phyloP scores from a whole-genome alignment of 2,797 vertebrate genomes.

The Orientallactaga sibirica region DNA sequence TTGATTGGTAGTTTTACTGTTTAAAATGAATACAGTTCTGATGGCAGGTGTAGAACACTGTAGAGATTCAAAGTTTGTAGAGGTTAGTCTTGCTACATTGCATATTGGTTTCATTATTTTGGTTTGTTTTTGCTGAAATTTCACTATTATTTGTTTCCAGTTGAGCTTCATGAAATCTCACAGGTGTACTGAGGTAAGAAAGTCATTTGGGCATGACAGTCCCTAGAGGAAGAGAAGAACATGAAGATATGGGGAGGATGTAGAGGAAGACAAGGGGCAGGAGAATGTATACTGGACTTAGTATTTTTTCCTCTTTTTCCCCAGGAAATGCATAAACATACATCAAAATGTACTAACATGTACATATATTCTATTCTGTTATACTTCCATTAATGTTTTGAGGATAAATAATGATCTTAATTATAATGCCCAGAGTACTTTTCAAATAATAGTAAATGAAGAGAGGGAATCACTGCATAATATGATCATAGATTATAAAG shows the following conservation, averaged over 20 bases:
- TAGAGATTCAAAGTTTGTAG: not conserved
- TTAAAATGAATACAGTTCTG: not conserved
- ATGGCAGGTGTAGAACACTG: accelerated
- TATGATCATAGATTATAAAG: not conserved
- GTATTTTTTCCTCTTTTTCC: not conserved
- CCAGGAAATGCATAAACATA: not conserved
- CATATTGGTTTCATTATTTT: accelerated
- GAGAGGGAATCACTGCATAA: accelerated
- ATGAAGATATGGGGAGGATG: not conserved
- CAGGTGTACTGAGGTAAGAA: not conserved
- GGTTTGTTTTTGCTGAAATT: not conserved
- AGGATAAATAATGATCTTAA: not conserved
- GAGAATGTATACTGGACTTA: not conserved
- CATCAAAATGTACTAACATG: not conserved
- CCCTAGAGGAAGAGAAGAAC: not conserved
- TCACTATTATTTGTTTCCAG: accelerated
- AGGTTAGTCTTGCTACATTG: accelerated
- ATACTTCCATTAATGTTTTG: not conserved
- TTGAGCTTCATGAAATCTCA: not conserved
- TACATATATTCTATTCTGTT: not conserved
- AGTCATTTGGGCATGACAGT: too few relatives aligned
- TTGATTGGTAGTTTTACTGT: not conserved
- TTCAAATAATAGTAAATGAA: not conserved
- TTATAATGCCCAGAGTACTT: not conserved
- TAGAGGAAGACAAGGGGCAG: not conserved